A percentile compares a stretch with the other conserved stretches of the same genome.
phyloP scores from a whole-genome alignment of 2,888 invertebrate species.

The Orthosia gothica region DNA sequence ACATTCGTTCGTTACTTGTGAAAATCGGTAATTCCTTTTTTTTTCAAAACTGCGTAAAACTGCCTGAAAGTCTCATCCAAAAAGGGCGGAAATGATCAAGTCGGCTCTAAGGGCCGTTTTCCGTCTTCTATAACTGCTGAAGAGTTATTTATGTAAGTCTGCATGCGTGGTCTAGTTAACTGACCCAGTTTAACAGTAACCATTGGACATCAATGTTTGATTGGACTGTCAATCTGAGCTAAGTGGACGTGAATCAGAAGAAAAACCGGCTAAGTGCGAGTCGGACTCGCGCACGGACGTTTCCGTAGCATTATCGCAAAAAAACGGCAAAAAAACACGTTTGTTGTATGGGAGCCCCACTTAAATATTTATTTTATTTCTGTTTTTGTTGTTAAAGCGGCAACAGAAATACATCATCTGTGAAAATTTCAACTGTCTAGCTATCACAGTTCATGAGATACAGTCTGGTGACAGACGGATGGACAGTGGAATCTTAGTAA shows the following conservation, averaged over 20 bases:
- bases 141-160: constrained; percentile 21
- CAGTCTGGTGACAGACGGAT: too few species aligned
- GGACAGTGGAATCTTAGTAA: too few species aligned
- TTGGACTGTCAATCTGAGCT: neutral
- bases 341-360: too few species aligned
- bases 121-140: constrained; percentile 2
- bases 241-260: neutral
- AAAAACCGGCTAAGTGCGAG: neutral
- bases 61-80: neutral
- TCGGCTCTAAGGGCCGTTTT: neutral
- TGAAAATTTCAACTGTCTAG: too few species aligned
- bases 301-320: too few species aligned
- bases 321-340: too few species aligned
- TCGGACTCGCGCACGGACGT: too few species aligned
- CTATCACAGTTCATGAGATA: too few species aligned
- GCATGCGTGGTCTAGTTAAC: constrained; percentile 21
- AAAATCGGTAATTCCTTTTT: neutral
- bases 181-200: constrained; percentile 20
- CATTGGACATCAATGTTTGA: constrained; percentile 17
- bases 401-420: too few species aligned
- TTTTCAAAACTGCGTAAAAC: neutral
- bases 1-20: neutral
- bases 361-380: too few species aligned
- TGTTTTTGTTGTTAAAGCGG: too few species aligned
- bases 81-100: constrained; percentile 9